Conservation (phyloP, 2,888 invertebrate genomes). For the Standfussiana lucernea region DNA sequence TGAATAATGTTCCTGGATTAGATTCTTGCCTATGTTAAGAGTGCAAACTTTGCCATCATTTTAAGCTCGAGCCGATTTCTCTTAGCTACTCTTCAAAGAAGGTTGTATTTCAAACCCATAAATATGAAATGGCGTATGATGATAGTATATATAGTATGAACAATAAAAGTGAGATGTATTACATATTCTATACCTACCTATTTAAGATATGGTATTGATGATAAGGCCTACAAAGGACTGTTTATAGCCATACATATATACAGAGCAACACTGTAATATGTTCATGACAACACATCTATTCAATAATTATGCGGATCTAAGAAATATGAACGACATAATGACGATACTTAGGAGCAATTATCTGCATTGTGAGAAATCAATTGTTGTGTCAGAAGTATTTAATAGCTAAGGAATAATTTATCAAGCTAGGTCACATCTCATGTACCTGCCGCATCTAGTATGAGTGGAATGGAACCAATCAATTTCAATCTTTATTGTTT, state of each 20-base stretch:
- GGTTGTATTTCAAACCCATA: not conserved
- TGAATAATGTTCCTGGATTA: not conserved
- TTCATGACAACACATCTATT: not conserved
- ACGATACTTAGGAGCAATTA: slow-evolving; percentile 14
- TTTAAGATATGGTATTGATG: not conserved
- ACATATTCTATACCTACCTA: not conserved
- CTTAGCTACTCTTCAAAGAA: not conserved
- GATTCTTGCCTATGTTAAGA: not conserved
- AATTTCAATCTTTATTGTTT: not conserved
- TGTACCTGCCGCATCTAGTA: not conserved
- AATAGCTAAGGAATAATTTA: not conserved
- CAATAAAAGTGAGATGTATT: not conserved
- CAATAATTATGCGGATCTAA: slow-evolving; percentile 22
- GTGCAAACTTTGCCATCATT: not conserved
- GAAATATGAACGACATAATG: slow-evolving; percentile 17
- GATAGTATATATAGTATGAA: not conserved
- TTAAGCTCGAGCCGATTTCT: not conserved
- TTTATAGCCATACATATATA: not conserved
- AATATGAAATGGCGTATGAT: not conserved
- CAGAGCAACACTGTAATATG: not conserved
- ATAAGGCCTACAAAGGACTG: not conserved
- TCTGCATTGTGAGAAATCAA: slow-evolving; percentile 36
- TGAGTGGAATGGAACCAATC: not conserved
- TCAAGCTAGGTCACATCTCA: not conserved
- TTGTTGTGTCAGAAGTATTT: slow-evolving; percentile 26